Base-by-base conservation (phyloP, 2,888 invertebrate genomes). In the Xestobium rufovillosum region DNA sequence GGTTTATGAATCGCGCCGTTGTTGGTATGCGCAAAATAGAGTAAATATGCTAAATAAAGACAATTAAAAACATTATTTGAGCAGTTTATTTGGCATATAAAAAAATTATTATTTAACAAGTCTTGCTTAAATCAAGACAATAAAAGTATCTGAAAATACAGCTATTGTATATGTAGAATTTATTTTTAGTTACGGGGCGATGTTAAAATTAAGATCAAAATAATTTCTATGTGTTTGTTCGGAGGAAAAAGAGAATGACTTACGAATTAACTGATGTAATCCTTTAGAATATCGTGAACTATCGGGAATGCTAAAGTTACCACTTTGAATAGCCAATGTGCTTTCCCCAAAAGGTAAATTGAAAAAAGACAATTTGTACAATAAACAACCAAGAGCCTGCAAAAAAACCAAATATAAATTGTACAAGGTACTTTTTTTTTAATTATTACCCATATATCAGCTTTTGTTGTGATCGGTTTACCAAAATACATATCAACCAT, bases 401-500 rank as follows among this genome's bases (percentile, higher is more conserved):
- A 68, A 66, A 40, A 51, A 36, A 41, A 41, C 27, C n/a, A 34
- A 29, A 4, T n/a, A 28, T 17, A 8, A 34, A 26, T 26, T 31
- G 3, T 23, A 27, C 9, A n/a, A 10, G 26, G 11, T n/a, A 15
- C 19, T 16, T 26, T 6, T 25, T 12, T 28, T 15, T 16, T 3
- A 37, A 27, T 16, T 10, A 17, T 51, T 66, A 82, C 83, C 90
- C 90, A 90, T 61, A 90, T 85, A 69, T 90, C 90, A 27, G 86
- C 77, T 67, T 89, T 89, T 19, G 83, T 86, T 15, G 86, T 84
- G 47, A 94, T 88, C 31, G 78, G 69, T 65, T 82, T 82, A 25
- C 84, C 85, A 44, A 76, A 74, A 63, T 90, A 92, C 57, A 94
- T 73, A 65, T 94, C 90, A 19, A 94, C 80, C 92, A 92, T 94